phyloP scores from a whole-genome alignment of 1,140 invertebrate species.

The Temnothorax curvispinosus region DNA sequence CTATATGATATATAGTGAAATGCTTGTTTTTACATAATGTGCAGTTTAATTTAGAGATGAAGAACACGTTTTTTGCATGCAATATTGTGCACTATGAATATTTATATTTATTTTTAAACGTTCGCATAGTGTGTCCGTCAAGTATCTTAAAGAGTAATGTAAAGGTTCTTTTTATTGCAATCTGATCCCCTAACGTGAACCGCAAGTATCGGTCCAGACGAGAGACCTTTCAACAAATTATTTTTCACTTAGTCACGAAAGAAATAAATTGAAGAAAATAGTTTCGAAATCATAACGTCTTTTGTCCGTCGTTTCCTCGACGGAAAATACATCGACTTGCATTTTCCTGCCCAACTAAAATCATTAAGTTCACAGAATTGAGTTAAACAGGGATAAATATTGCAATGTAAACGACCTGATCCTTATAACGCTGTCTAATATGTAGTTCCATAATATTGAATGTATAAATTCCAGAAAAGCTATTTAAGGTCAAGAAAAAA shows the following conservation, averaged over 20 bases:
- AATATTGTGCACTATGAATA: slow-evolving; percentile 64
- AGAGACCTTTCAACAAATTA: neutral
- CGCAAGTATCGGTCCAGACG: slow-evolving; percentile 25
- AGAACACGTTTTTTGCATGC: slow-evolving; percentile 64
- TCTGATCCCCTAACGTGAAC: slow-evolving; percentile 35
- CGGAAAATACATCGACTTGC: neutral
- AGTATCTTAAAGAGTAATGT: slow-evolving; percentile 57
- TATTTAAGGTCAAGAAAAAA: slow-evolving; percentile 66
- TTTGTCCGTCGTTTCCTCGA: neutral
- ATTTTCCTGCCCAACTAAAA: neutral
- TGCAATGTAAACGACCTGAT: slow-evolving; percentile 59
- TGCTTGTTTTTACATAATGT: slow-evolving; percentile 67
- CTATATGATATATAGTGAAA: slow-evolving; percentile 50
- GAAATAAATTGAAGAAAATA: neutral
- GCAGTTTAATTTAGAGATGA: slow-evolving; percentile 62
- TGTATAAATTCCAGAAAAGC: slow-evolving; percentile 60
- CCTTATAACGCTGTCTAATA: slow-evolving; percentile 54
- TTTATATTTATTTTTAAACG: slow-evolving; percentile 71
- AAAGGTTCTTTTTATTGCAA: slow-evolving; percentile 59
- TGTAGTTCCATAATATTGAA: slow-evolving; percentile 44
- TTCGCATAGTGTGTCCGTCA: slow-evolving; percentile 53
- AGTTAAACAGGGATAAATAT: slow-evolving; percentile 48
- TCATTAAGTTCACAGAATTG: neutral
- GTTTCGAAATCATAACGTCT: neutral
- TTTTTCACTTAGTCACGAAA: neutral